Evolutionary conservation across 2,797 vertebrate species (phyloP).

Genomic region (Leucoraja ocellata): DNA sequence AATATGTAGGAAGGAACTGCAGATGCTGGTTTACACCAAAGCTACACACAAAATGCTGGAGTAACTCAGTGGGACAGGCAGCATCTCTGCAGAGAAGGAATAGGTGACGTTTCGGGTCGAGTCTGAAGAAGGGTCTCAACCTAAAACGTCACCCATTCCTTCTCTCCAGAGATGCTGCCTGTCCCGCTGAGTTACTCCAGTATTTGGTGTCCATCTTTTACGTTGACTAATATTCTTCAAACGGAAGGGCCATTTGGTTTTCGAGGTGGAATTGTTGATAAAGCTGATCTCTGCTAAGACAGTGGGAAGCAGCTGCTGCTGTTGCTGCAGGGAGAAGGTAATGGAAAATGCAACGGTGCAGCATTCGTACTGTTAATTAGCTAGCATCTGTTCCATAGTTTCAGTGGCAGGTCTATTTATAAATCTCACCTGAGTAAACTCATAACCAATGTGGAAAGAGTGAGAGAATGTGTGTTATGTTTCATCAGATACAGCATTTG

Average conservation of each 20-base stretch:
- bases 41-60: no score
- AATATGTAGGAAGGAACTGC: background rate
- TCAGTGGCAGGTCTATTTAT: constrained; percentile 32
- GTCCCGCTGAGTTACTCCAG: no score
- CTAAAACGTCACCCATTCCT: no score
- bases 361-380: constrained; percentile 26
- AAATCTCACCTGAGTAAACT: constrained; percentile 31
- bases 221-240: background rate
- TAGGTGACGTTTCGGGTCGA: no score
- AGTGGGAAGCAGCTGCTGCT: background rate
- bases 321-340: background rate
- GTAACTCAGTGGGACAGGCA: no score
- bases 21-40: no score
- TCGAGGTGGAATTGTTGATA: background rate
- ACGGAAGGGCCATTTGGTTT: background rate
- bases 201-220: background rate
- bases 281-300: background rate
- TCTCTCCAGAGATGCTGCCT: no score
- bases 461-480: constrained; percentile 1
- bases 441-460: background rate
- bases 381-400: constrained; percentile 27
- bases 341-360: background rate
- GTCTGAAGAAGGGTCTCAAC: no score
- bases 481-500: background rate
- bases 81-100: no score